Conservation (phyloP, 2,113 vertebrate species). For the western clawed frog (Xenopus tropicalis) region UCB_Xtro_10.0 CM004449.2:124538501-124539000, state of each 20-base stretch:
- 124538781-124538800: neutral
- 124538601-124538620: conserved; percentile 41
- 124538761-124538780: neutral
- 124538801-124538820: too few species aligned
- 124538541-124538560: conserved; percentile 43
- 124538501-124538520: conserved; percentile 46
- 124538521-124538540: conserved; percentile 44
- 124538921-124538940: too few species aligned
- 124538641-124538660: conserved; percentile 27
- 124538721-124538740: conserved; percentile 31
- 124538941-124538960: too few species aligned
- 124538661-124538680: neutral
- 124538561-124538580: conserved; percentile 44
- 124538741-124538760: conserved; percentile 9
- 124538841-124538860: too few species aligned
- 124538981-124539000: too few species aligned
- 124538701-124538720: conserved; percentile 13
- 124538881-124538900: too few species aligned
- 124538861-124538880: too few species aligned
- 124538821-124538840: too few species aligned
- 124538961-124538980: too few species aligned
- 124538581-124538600: conserved; percentile 43
- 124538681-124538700: conserved; percentile 29
- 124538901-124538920: too few species aligned
- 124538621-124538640: conserved; percentile 33